Percentiles rank a stretch among this genome's conserved stretches.
Evolutionary conservation across 2,113 vertebrate species (phyloP).

Genomic region (Puma concolor): DNA sequence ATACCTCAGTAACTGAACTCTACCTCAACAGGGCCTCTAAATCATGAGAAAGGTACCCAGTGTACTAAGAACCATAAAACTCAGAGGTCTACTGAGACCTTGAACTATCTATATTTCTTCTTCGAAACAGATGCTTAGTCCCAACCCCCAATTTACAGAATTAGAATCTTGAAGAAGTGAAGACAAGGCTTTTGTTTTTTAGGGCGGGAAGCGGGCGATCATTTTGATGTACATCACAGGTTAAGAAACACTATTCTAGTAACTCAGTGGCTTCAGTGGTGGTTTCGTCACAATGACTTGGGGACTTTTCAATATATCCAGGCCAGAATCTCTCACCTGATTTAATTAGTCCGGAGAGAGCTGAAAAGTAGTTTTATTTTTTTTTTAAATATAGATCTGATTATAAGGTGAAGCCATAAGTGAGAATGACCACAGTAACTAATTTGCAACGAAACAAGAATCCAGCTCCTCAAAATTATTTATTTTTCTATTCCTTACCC

Average conservation of each 20-base stretch:
- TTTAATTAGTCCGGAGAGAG: not conserved
- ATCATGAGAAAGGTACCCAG: not conserved
- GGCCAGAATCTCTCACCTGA: not conserved
- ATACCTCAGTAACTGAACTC: not conserved
- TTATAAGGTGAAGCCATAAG: not conserved
- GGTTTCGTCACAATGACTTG: not conserved
- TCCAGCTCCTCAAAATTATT: not conserved
- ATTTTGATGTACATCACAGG: not conserved
- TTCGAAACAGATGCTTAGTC: not conserved
- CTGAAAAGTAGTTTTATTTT: not conserved
- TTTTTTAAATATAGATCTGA: not conserved
- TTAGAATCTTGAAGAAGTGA: slow-evolving; percentile 18
- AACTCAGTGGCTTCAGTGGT: not conserved
- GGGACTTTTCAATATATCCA: not conserved
- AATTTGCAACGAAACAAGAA: not conserved
- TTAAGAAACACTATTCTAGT: not conserved
- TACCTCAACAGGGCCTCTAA: not conserved
- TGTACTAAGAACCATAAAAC: not conserved
- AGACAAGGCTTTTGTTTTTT: not conserved
- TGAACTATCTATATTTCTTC: not conserved
- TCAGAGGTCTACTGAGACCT: not conserved
- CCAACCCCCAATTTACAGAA: not conserved
- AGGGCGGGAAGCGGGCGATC: not conserved
- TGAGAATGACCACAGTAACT: not conserved
- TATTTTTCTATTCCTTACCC: not conserved